Base-by-base conservation (phyloP, 92 coral and sea anemone species). In the Metridium senile region DNA sequence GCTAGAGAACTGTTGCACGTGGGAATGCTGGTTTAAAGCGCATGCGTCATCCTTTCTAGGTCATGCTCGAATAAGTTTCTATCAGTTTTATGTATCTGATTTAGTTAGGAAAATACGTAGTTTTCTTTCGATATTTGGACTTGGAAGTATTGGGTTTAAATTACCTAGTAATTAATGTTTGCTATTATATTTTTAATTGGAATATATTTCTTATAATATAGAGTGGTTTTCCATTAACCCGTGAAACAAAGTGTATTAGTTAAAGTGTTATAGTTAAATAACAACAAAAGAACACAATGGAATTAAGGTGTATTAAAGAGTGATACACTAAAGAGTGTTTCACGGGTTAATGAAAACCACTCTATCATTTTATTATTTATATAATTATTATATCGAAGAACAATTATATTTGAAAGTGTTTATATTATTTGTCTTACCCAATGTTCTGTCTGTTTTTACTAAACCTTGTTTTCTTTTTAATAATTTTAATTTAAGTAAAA, bases 1-100 rank as follows among this genome's bases (percentile, higher is more conserved):
- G 43, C 73, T 92, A 26, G 66, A 77, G 32, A 58, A 85, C 51
- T 92, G 96, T 52, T 51, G 58, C 33, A 82, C 86, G 26, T 96
- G 99, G 99, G 67, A 58, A 58, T 88, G 89, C 74, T 82, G 97
- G 91, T 49, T 96, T 63, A 82, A 21, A 72, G 88, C 90, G 66
- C 90, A 91, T 63, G 84, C 84, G 26, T 81, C 69, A 54, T 84
- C 93, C 28, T 62, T 86, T 16, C 23, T 86, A 21, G 85, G 89
- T 25, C 97, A 91, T 26, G 27, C 82, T 8, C 73, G 93, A 59
- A 88, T 91, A 22, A 76, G 82, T 13, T 78, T 85, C 9, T 91
- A 91, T 81, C 97, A 91, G 49, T 20, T 91, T 0, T 88, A 81
- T 51, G 93, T 80, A 17, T 91, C 93, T 51, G 56, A 43, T 25